phyloP scores from a whole-genome alignment of 2,797 vertebrate species.

The Furcifer pardalis region DNA sequence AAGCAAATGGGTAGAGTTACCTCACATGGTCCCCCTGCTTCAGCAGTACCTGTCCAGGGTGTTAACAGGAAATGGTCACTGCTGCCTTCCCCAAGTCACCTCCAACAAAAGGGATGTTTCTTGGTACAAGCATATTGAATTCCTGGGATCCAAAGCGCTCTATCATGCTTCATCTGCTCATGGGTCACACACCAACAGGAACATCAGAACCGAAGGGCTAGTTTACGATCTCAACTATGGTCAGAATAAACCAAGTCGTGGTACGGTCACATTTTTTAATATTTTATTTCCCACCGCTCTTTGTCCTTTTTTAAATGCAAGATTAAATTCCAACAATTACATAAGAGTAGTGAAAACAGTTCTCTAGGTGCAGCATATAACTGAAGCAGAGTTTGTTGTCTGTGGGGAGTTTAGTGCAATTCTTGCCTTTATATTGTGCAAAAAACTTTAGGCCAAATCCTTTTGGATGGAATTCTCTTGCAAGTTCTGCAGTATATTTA shows the following conservation, averaged over 20 bases:
- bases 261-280: not conserved
- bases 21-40: not conserved
- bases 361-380: too few species aligned
- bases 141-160: not conserved
- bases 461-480: too few species aligned
- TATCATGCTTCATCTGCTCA: not conserved
- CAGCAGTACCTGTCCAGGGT: not conserved
- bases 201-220: not conserved
- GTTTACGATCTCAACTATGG: not conserved
- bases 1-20: not conserved
- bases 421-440: too few species aligned
- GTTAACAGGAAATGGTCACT: not conserved
- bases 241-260: not conserved
- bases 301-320: not conserved
- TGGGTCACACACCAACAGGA: not conserved
- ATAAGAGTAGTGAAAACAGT: too few species aligned
- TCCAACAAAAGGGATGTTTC: not conserved
- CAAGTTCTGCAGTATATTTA: too few species aligned
- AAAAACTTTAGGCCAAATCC: too few species aligned
- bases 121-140: not conserved
- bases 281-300: not conserved
- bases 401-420: too few species aligned
- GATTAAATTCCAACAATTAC: too few species aligned
- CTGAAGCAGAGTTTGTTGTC: too few species aligned
- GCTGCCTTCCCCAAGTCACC: not conserved